A percentile compares a stretch with the other conserved stretches of the same genome.
These are phyloP conservation scores for Ctenicera cuprea DNA, from an alignment of 2,888 invertebrate genomes.

Conservation along the genomic window DNA sequence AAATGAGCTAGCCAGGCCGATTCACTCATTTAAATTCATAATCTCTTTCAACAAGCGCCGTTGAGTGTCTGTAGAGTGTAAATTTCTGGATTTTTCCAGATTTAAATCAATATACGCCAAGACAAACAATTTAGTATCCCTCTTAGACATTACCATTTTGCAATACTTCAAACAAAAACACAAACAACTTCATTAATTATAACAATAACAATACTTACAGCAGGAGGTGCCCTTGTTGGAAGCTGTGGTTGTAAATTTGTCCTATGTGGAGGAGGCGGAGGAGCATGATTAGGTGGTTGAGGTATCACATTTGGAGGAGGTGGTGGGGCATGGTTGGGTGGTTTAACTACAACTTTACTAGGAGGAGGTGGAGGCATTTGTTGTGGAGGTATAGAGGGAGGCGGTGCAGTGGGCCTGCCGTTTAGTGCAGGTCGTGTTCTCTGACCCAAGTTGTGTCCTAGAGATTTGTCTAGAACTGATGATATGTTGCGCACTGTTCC, in stretches of 20 bases:
- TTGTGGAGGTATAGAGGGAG: constrained; percentile 68
- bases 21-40: too few relatives aligned
- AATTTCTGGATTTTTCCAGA: too few relatives aligned
- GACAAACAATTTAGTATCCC: too few relatives aligned
- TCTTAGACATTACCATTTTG: too few relatives aligned
- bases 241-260: constrained; percentile 60
- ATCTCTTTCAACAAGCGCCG: too few relatives aligned
- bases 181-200: constrained; percentile 9
- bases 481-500: constrained; percentile 70
- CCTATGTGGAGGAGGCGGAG: constrained; percentile 64
- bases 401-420: constrained; percentile 69
- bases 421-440: constrained; percentile 65
- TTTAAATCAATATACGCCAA: too few relatives aligned
- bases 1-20: too few relatives aligned
- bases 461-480: constrained; percentile 74
- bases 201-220: constrained; percentile 39
- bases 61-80: too few relatives aligned
- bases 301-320: constrained; percentile 64
- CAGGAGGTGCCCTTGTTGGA: constrained; percentile 63
- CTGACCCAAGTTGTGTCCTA: constrained; percentile 68
- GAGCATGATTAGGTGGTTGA: constrained; percentile 58
- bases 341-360: constrained; percentile 64
- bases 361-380: constrained; percentile 73
- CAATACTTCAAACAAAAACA: neutral
- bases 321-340: constrained; percentile 69